Evolutionary conservation across 2,888 invertebrate genomes (phyloP), one percentile per base, ranked within the genome.

Genomic region (Amiota mariae): DNA sequence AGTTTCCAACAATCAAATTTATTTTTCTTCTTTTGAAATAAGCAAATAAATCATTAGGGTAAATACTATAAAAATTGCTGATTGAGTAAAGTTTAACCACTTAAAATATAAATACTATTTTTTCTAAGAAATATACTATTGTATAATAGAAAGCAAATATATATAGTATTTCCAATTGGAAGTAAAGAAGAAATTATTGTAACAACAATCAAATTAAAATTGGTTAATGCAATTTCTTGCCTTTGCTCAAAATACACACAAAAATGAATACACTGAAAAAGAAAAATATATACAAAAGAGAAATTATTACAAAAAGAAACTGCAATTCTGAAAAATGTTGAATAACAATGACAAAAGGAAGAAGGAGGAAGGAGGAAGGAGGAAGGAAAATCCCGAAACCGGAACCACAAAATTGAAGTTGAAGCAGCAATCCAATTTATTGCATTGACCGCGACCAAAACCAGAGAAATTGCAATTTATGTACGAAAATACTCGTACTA

Each of bases 381-480:
- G 36, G 36, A 36, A 36, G 36, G 54, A 51, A 11, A 51, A 51
- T n/a, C 54, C 54, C 12, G 12, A n/a, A 10, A 61, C 8, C 20
- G 8, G 18, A 61, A 61, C 15, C 63, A n/a, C 63, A 63, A 8
- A 63, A 36, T 36, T 63, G 13, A 11, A 61, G 61, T 63, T 20
- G n/a, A 68, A 68, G 51, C 54, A 48, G 75, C 80, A 83, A 83
- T 81, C 82, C 82, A 83, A 83, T 83, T 83, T 82, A 82, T 82
- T 82, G 82, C 79, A 75, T 76, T 82, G 84, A 82, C 81, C 83
- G 83, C 82, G 78, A 77, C 73, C 11, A 54, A 68, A 13, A 68
- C 46, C 20, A 13, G 10, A 63, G 51, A 68, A 67, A 68, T 68
- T 68, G 67, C 67, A 68, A 68, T 68, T 68, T 51, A 24, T 68